Base-by-base conservation (phyloP, 2,797 vertebrate species). In the Esox masquinongy region DNA sequence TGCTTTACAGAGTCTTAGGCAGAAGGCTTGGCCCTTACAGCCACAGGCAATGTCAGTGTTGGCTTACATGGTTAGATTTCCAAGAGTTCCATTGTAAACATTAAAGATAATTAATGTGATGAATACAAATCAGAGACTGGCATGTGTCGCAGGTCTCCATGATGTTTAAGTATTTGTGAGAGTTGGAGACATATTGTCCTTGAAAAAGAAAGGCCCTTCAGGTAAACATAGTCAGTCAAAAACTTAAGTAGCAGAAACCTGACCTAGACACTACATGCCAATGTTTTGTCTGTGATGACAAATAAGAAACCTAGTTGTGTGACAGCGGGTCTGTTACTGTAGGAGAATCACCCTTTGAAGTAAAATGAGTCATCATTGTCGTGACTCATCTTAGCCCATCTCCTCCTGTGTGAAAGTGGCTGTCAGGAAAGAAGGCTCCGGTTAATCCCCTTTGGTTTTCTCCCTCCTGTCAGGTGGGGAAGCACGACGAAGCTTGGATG, bases 401-500 rank as follows among this genome's bases (percentile, higher is more conserved):
- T 77, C 39, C 0, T 68, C 16, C 66, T 63, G 70, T 77, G 31
- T 74, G 76, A 34, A 77, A 74, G 78, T 77, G 80, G 79, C 77
- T 86, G 70, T 81, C 74, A 77, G 63, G 67, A 56, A 59, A 36
- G 66, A 50, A 43, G 51, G 24, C 68, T 31, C 68, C 50, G 7
- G n/a, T 75, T 71, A 85, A 89, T 90, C 76, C 80, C 74, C 70
- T 34, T 26, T 9, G 67, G 43, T 47, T 73, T 81, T 43, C 77
- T 36, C 39, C 72, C 79, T 84, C 31, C 26, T 90, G 88, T 84
- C 92, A 99, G 98, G 89, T 96, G 89, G 98, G 98, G 84, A 99
- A 98, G 87, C 98, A 99, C 36, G 98, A 99, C 61, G 97, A 99
- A 92, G 98, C 97, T 70, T 99, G 98, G 98, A 99, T 99, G 98